phyloP scores from a whole-genome alignment of 2,888 invertebrate genomes.

The Gastracanthus pulcherrimus region DNA sequence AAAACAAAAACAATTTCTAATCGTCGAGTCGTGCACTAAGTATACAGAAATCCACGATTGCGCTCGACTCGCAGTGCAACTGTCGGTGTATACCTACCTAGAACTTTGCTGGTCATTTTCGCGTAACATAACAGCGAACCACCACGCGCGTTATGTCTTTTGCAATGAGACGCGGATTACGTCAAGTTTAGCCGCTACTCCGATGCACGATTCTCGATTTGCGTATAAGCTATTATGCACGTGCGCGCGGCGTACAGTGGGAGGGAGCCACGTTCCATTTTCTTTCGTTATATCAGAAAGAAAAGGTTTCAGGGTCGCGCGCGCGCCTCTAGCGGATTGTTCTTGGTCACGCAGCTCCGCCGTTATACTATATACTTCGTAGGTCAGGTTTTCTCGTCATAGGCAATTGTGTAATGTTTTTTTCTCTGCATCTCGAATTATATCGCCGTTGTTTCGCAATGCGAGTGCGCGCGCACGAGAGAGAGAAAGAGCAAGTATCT shows the following conservation, averaged over 20 bases:
- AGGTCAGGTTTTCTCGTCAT: conserved; percentile 46
- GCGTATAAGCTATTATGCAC: background rate
- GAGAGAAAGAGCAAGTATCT: background rate
- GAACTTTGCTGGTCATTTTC: background rate
- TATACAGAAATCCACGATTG: background rate
- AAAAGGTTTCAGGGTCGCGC: conserved; percentile 49
- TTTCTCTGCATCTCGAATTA: conserved; percentile 38
- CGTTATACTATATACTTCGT: background rate
- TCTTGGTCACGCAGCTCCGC: conserved; percentile 25
- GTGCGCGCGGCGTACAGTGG: background rate
- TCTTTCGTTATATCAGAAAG: conserved; percentile 42
- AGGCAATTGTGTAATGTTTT: conserved; percentile 41
- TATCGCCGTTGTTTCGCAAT: conserved; percentile 32
- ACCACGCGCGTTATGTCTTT: background rate
- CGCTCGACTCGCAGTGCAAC: background rate
- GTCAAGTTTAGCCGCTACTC: conserved; percentile 20
- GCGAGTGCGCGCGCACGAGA: background rate
- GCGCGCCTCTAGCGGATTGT: conserved; percentile 3
- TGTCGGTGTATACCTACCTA: too few species aligned
- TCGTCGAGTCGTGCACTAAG: background rate
- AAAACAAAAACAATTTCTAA: background rate
- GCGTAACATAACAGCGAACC: background rate
- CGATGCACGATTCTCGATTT: conserved; percentile 46
- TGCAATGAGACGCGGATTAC: conserved; percentile 42
- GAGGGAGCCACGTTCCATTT: conserved; percentile 32